Evolutionary conservation across 2,888 invertebrate species (phyloP).

Genomic region (Venusia cambrica): DNA sequence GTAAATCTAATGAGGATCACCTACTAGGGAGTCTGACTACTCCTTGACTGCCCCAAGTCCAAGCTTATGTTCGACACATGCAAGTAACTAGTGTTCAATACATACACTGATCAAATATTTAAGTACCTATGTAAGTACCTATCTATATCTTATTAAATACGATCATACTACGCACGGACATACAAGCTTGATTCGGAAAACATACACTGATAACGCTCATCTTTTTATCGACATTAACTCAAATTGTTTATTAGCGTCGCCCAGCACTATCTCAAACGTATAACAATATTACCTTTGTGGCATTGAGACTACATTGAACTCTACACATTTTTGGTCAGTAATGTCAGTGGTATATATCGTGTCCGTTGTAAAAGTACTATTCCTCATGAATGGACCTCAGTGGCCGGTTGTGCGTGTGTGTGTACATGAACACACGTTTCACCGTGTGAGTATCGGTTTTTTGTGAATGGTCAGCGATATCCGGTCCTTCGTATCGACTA

Average conservation of each 20-base stretch:
- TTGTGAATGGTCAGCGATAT: constrained; percentile 78
- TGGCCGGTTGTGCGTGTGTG: constrained; percentile 50
- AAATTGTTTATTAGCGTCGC: constrained; percentile 33
- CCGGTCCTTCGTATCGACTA: constrained; percentile 72
- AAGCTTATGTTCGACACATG: too few species aligned
- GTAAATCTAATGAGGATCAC: too few species aligned
- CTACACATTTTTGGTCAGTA: constrained; percentile 43
- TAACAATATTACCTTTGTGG: constrained; percentile 34
- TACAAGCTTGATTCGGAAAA: constrained; percentile 23
- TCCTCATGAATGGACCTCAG: constrained; percentile 72
- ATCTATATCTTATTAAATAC: too few species aligned
- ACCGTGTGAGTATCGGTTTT: constrained; percentile 60
- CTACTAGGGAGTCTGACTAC: too few species aligned
- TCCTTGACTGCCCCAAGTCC: too few species aligned
- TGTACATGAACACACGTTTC: constrained; percentile 36
- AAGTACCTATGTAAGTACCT: too few species aligned
- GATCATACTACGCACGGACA: constrained; percentile 20
- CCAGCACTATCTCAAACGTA: constrained; percentile 44
- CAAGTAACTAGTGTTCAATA: too few species aligned
- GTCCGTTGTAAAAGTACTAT: constrained; percentile 59
- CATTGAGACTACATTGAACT: constrained; percentile 40
- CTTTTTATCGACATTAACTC: constrained; percentile 32
- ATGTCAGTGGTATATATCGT: constrained; percentile 56
- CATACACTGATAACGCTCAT: constrained; percentile 27
- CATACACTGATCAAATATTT: too few species aligned